Conservation (phyloP, 2,888 invertebrate genomes). For the Cataglyphis altisquamis region DNA sequence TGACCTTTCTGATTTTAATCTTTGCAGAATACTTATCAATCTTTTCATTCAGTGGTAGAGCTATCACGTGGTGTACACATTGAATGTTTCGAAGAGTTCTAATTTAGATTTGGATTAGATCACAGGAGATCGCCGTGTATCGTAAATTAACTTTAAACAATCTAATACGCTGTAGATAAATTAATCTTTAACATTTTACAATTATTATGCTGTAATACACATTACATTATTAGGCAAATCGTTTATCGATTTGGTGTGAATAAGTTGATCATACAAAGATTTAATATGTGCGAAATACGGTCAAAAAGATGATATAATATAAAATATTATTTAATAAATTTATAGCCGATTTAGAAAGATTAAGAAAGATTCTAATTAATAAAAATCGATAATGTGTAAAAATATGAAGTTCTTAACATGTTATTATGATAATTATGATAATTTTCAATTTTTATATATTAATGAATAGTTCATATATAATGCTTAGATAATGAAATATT, state of each 20-base stretch:
- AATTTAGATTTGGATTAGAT: background rate
- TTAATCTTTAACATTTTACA: background rate
- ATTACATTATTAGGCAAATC: background rate
- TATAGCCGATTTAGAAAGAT: background rate
- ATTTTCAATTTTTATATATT: background rate
- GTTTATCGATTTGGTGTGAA: background rate
- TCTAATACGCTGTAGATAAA: background rate
- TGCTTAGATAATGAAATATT: background rate
- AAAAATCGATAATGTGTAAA: background rate
- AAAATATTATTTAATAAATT: constrained; percentile 9
- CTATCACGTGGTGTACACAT: background rate
- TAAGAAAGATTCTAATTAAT: background rate
- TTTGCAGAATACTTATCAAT: background rate
- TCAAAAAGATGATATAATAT: background rate
- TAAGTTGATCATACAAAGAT: background rate
- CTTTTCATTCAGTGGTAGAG: background rate
- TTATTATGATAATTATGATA: background rate
- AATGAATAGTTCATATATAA: background rate
- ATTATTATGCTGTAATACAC: background rate
- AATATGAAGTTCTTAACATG: background rate
- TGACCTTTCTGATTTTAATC: constrained; percentile 21
- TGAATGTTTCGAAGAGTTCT: background rate
- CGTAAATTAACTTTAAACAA: background rate
- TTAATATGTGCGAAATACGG: background rate
- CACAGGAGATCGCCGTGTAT: background rate